Evolutionary conservation across 1,140 invertebrate species (phyloP).

Genomic region (Zaprionus taronus): DNA sequence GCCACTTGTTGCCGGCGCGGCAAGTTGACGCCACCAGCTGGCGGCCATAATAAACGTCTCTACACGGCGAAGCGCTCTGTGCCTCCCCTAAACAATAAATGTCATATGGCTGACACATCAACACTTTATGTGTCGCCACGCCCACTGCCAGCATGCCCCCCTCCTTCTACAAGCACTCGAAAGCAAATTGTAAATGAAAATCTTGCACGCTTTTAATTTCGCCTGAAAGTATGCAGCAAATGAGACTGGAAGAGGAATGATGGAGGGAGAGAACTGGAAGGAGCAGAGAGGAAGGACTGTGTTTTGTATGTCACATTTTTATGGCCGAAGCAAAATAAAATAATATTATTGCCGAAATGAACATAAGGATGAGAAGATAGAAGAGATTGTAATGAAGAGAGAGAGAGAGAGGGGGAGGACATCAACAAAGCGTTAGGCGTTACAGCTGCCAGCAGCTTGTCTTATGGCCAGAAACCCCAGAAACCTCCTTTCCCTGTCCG

Average conservation of each 20-base stretch:
- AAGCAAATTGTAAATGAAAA: constrained; percentile 59
- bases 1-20: constrained; percentile 63
- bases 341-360: constrained; percentile 59
- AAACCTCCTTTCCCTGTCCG: too few relatives aligned
- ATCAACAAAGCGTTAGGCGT: constrained; percentile 33
- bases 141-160: background rate
- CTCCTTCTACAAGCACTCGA: background rate
- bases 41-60: constrained; percentile 64
- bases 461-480: constrained; percentile 3
- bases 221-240: constrained; percentile 63
- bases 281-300: background rate
- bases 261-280: background rate
- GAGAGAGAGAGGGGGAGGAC: background rate
- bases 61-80: constrained; percentile 22
- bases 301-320: constrained; percentile 57
- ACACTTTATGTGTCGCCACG: constrained; percentile 71
- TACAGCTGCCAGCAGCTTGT: constrained; percentile 2
- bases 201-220: constrained; percentile 80
- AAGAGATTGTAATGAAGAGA: too few relatives aligned
- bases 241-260: constrained; percentile 20
- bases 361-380: constrained; percentile 42
- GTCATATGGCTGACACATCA: constrained; percentile 80
- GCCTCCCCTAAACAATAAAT: constrained; percentile 69
- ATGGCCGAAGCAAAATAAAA: constrained; percentile 58
- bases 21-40: constrained; percentile 69